Evolutionary conservation across 2,797 vertebrate genomes (phyloP), one percentile per base, ranked within the genome.

Genomic region (Toxotes lorentzi): DNA sequence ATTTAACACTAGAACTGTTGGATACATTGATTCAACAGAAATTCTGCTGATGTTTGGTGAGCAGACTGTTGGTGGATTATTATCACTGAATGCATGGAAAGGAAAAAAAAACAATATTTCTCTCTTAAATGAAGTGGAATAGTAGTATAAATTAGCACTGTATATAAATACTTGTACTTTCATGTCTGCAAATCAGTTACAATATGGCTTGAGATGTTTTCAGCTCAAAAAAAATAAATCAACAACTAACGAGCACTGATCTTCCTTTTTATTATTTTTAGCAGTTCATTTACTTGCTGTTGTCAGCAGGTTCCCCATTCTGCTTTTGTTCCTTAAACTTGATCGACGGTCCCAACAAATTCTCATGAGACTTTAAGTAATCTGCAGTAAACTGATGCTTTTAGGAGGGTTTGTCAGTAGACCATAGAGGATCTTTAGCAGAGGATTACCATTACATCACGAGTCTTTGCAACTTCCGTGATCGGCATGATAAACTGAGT

Each of bases 391-490:
- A 24, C 45, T 59, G 60, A 38, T 51, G n/a, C 7, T 38, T 58
- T 60, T 56, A 45, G 8, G 24, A 59, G 38, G 56, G 54, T 30
- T 38, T 35, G 51, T 60, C 21, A 70, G 54, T 60, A 59, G 63
- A 60, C 63, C 30, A 66, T 1, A 13, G 32, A 23, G 38, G 57
- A 48, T 66, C 14, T 73, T 65, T 8, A 50, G 41, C 27, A 12
- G 43, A 32, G 40, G 75, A 77, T 85, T 76, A 69, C 13, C 4
- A 47, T 82, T 78, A 71, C 73, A 68, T 79, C 60, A 67, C 10
- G 19, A 56, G 69, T 9, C 16, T 47, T 54, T 59, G 4, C n/a
- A 62, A 61, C 32, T 66, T 65, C 12, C 51, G 35, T 7, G 40
- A 45, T 51, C 17, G 17, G 68, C 30, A 57, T 41, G 34, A 67